Percentiles rank a stretch among this genome's conserved stretches.
phyloP scores from a whole-genome alignment of 2,888 invertebrate genomes.

The Caenorhabditis sp. region DNA sequence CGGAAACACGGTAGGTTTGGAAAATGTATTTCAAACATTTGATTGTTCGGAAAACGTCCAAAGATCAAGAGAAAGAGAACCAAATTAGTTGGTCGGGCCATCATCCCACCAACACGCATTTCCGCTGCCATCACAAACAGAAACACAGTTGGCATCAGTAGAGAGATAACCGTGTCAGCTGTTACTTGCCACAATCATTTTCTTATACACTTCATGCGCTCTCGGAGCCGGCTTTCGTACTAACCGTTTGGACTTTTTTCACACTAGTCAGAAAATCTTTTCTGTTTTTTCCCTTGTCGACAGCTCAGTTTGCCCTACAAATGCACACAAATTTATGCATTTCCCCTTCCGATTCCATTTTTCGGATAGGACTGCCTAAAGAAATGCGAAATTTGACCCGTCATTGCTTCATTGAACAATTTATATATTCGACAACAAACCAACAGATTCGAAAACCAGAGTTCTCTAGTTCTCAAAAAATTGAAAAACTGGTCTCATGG shows the following conservation, averaged over 20 bases:
- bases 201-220: slow-evolving; percentile 63
- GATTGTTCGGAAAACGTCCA: not conserved
- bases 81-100: slow-evolving; percentile 39
- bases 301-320: too few relatives aligned
- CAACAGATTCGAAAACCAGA: not conserved
- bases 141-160: slow-evolving; percentile 45
- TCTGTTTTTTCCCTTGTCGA: not conserved
- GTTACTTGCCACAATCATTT: slow-evolving; percentile 64
- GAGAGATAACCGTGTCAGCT: slow-evolving; percentile 60
- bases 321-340: slow-evolving; percentile 34
- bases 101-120: slow-evolving; percentile 41
- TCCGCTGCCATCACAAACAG: slow-evolving; percentile 54
- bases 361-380: not conserved
- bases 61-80: not conserved
- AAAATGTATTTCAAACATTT: not conserved
- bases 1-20: too few relatives aligned
- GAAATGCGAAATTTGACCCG: slow-evolving; percentile 43
- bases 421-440: slow-evolving; percentile 35
- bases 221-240: slow-evolving; percentile 47
- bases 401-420: slow-evolving; percentile 55
- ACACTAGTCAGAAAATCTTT: slow-evolving; percentile 24
- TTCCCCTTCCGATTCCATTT: not conserved
- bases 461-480: slow-evolving; percentile 1
- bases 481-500: not conserved
- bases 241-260: slow-evolving; percentile 62